Conservation (phyloP, 2,113 vertebrate genomes). For the Okapia johnstoni region DNA sequence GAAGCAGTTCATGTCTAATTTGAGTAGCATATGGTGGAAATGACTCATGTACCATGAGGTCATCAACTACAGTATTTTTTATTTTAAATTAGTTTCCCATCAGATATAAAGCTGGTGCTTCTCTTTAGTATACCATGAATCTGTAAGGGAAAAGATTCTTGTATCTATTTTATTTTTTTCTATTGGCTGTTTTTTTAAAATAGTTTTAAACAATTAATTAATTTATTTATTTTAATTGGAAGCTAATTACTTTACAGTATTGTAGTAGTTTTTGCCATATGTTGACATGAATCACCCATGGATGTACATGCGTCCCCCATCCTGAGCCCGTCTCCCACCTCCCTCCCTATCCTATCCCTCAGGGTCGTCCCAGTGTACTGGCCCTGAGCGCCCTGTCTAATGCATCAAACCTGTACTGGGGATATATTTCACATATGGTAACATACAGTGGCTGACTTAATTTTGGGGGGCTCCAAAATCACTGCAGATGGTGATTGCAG, state of each 20-base stretch:
- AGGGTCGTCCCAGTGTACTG: background rate
- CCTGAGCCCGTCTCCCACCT: background rate
- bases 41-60: background rate
- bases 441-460: background rate
- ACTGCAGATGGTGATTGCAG: background rate
- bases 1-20: background rate
- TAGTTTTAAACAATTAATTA: background rate
- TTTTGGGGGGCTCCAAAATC: rapidly evolving
- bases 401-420: background rate
- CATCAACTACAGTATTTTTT: constrained; percentile 2
- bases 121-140: background rate
- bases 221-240: background rate
- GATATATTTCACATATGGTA: background rate
- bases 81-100: constrained; percentile 26
- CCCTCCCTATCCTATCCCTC: background rate
- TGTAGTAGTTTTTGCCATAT: background rate
- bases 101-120: background rate
- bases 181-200: background rate
- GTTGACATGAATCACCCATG: background rate
- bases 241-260: background rate
- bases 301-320: background rate
- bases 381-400: background rate
- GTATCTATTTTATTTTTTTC: background rate
- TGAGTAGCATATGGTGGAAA: background rate
- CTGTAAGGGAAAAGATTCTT: background rate